Conservation (phyloP, 2,888 invertebrate genomes). For the Polia nebulosa region DNA sequence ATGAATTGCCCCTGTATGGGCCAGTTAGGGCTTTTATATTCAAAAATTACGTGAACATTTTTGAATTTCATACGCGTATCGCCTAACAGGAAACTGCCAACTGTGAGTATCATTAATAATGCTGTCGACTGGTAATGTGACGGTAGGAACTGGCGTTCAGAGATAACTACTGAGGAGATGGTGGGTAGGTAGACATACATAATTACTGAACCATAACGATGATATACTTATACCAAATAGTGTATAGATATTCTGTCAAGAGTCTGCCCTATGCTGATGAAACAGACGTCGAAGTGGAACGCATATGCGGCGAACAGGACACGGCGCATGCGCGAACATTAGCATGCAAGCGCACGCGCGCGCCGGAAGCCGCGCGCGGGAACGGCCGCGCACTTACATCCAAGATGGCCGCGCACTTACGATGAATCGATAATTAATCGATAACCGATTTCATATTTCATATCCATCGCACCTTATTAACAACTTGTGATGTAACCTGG, state of each 20-base stretch:
- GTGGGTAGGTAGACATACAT: not conserved
- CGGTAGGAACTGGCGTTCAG: slow-evolving; percentile 19
- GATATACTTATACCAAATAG: slow-evolving; percentile 25
- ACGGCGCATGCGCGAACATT: slow-evolving; percentile 85
- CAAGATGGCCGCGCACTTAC: slow-evolving; percentile 88
- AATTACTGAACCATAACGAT: slow-evolving; percentile 2
- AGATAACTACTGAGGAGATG: slow-evolving; percentile 34
- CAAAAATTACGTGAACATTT: slow-evolving; percentile 49
- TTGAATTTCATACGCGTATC: slow-evolving; percentile 64
- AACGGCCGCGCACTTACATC: slow-evolving; percentile 86
- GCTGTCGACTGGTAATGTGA: slow-evolving; percentile 37
- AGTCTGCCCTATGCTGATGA: slow-evolving; percentile 56
- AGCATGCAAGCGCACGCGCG: slow-evolving; percentile 88
- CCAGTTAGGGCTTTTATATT: slow-evolving; percentile 41
- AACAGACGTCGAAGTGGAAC: slow-evolving; percentile 76
- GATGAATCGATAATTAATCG: slow-evolving; percentile 89
- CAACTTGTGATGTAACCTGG: slow-evolving; percentile 87
- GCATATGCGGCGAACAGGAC: slow-evolving; percentile 79
- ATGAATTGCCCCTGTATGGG: slow-evolving; percentile 32
- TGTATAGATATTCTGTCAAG: slow-evolving; percentile 47
- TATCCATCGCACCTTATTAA: slow-evolving; percentile 82
- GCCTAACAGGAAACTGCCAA: slow-evolving; percentile 61
- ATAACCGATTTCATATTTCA: slow-evolving; percentile 89
- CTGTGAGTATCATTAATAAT: slow-evolving; percentile 55
- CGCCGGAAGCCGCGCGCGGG: slow-evolving; percentile 88